These are phyloP conservation scores for Pantala flavescens DNA, from an alignment of 1,140 invertebrate species.

Conservation along the genomic window DNA sequence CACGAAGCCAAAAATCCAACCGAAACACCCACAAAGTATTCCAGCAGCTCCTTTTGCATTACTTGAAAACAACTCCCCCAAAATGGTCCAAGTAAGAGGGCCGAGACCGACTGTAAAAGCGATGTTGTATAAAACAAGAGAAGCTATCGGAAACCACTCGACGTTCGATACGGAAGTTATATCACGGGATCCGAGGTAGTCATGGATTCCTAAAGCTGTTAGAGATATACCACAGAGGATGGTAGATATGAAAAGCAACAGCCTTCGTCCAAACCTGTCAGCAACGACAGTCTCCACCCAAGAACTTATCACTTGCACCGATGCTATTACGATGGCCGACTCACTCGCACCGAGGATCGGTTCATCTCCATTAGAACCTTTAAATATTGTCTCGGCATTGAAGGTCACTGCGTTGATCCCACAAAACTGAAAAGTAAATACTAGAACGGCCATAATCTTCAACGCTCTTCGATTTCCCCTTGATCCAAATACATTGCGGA, in stretches of 20 bases:
- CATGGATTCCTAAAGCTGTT: constrained; percentile 20
- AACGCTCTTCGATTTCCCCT: constrained; percentile 28
- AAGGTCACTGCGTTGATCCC: constrained; percentile 41
- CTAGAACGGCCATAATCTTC: constrained; percentile 31
- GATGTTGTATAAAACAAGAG: constrained; percentile 74
- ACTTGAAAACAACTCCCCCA: constrained; percentile 53
- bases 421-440: constrained; percentile 37
- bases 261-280: constrained; percentile 32
- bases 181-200: constrained; percentile 36
- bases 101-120: constrained; percentile 86
- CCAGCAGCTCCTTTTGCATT: constrained; percentile 33
- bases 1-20: constrained; percentile 39
- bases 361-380: constrained; percentile 30
- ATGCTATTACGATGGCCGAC: constrained; percentile 33
- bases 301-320: constrained; percentile 25
- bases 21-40: constrained; percentile 41
- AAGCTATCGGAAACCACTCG: constrained; percentile 61
- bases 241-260: constrained; percentile 34
- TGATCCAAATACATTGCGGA: constrained; percentile 24
- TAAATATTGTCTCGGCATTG: constrained; percentile 37
- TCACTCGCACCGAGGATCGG: constrained; percentile 20
- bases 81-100: constrained; percentile 89
- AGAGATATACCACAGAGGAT: constrained; percentile 17
- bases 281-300: constrained; percentile 27
- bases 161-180: constrained; percentile 36